Evolutionary conservation across 2,888 invertebrate genomes (phyloP).

Genomic region (Leuctra nigra): DNA sequence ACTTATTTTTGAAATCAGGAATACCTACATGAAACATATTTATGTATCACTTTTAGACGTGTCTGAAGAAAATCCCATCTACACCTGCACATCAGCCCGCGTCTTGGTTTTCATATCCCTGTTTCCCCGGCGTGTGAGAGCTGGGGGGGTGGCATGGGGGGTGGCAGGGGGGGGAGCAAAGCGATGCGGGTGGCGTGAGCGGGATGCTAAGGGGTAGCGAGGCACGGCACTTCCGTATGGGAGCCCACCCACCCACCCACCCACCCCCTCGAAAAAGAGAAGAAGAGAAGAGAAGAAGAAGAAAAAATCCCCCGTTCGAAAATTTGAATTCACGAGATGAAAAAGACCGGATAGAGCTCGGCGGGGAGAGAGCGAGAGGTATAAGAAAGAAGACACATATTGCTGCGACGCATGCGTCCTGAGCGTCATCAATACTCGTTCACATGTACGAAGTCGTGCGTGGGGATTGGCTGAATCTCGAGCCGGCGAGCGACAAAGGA

Average conservation of each 20-base stretch:
- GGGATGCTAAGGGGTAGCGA: background rate
- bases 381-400: background rate
- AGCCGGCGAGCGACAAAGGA: background rate
- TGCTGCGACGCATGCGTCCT: slow-evolving; percentile 1
- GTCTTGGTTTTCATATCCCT: no score
- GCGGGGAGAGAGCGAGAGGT: background rate
- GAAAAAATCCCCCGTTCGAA: background rate
- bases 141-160: no score
- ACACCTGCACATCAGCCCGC: no score
- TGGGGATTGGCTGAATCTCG: slow-evolving; percentile 1
- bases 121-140: no score
- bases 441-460: background rate
- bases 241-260: no score
- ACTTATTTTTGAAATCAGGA: no score
- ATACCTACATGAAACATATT: no score
- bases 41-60: no score
- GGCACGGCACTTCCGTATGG: slow-evolving; percentile 6
- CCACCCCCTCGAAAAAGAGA: background rate
- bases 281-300: background rate
- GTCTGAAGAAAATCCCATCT: no score
- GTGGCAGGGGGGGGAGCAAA: no score
- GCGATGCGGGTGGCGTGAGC: background rate
- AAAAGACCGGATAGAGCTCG: background rate
- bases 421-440: slow-evolving; percentile 10
- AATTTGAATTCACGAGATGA: slow-evolving; percentile 16